Evolutionary conservation across 2,888 invertebrate genomes (phyloP), one percentile per base, ranked within the genome.

Genomic region (Ochropleura leucogaster): DNA sequence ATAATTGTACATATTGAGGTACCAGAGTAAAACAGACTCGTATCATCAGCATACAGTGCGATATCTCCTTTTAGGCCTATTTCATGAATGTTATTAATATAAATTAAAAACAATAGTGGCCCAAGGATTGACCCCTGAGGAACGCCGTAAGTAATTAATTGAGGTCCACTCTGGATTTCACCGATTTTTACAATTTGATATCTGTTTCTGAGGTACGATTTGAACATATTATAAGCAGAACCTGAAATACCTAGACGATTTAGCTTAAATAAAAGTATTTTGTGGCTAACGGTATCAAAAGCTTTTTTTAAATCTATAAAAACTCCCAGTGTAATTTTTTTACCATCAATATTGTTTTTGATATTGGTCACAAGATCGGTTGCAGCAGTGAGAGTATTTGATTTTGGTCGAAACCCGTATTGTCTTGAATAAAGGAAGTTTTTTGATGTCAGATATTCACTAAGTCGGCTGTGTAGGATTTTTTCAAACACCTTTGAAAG

Each of bases 241-340:
- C 66, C 53, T 42, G 66, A 16, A 16, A 67, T 5, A 53, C 66
- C 53, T 53, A 67, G 5, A 40, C 40, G 49, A 51, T 51, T 40
- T 44, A 67, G 16, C 53, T 66, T 66, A 8, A 66, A 66, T n/a
- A 63, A 20, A 46, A 51, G 66, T 63, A 12, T 51, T n/a, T 44
- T 18, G 5, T 59, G 40, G 16, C 40, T 59, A 30, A 30, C 30
- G 30, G 30, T 30, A 30, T 30, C 30, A 30, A 30, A 30, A 30
- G 30, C 30, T 30, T 30, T 30, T 30, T 30, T 30, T 30, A 30
- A 30, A 30, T 30, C 30, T 30, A 30, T 30, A 30, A 30, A 30
- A 2, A 30, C 30, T 30, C 30, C 30, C 30, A 30, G 30, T 30
- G 30, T 30, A 30, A 30, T 30, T 30, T 30, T 30, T 30, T 30